Conservation (phyloP, 1,140 invertebrate species). For the Homalodisca vitripennis region DNA sequence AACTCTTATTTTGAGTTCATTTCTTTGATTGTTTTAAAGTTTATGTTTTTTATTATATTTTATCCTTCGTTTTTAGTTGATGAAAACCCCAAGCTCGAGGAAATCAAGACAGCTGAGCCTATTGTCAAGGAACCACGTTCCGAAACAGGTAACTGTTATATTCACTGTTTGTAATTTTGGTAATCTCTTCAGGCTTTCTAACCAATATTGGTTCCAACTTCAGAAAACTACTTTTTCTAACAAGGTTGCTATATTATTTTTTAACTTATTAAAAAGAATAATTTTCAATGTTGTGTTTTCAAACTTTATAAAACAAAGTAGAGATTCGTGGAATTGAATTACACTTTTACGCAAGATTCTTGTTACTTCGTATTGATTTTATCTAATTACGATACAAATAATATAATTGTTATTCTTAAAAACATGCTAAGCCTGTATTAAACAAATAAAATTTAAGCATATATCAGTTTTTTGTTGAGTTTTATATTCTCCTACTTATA, state of each 20-base stretch:
- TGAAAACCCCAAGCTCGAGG: constrained; percentile 46
- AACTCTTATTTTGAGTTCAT: neutral
- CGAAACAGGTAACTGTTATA: constrained; percentile 1
- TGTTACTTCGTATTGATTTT: too few species aligned
- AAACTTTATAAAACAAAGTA: neutral
- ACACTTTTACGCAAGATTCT: too few species aligned
- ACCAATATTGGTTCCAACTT: neutral
- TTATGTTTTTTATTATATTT: constrained; percentile 17
- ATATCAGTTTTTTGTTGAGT: too few species aligned
- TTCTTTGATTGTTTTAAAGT: neutral
- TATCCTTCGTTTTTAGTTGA: constrained; percentile 40
- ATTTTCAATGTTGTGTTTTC: neutral
- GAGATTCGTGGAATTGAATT: neutral
- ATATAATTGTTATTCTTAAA: too few species aligned
- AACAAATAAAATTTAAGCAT: too few species aligned
- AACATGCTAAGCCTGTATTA: too few species aligned
- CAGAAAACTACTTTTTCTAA: neutral
- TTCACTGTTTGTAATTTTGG: neutral
- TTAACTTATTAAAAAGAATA: neutral
- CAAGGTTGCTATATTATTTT: neutral
- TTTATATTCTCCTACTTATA: neutral
- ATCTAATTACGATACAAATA: too few species aligned
- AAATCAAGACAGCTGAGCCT: constrained; percentile 34
- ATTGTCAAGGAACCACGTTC: constrained; percentile 31
- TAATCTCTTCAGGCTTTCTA: neutral